A percentile compares a stretch with the other conserved stretches of the same genome.
phyloP scores from a whole-genome alignment of 2,888 invertebrate species.

The Lathronympha strigana region DNA sequence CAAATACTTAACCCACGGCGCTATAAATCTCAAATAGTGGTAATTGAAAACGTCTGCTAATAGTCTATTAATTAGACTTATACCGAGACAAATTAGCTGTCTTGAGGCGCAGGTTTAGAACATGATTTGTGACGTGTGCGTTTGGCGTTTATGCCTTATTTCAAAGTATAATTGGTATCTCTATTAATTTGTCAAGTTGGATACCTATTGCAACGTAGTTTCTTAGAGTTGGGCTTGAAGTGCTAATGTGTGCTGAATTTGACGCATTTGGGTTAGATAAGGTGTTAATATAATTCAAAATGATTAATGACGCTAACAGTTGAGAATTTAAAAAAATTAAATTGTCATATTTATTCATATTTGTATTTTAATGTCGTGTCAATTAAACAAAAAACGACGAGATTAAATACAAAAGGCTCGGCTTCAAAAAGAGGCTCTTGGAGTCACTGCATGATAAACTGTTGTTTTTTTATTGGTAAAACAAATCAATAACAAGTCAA shows the following conservation, averaged over 20 bases:
- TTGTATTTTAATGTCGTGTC: no score
- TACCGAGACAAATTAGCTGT: conserved; percentile 71
- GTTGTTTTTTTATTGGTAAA: background rate
- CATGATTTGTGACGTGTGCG: conserved; percentile 40
- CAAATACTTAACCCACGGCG: conserved; percentile 57
- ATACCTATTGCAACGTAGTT: background rate
- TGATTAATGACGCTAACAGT: no score
- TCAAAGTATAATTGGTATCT: conserved; percentile 13
- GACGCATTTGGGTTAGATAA: no score
- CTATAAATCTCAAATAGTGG: conserved; percentile 73
- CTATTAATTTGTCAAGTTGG: conserved; percentile 14
- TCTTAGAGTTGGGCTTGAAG: background rate
- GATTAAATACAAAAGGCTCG: no score
- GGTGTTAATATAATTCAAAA: no score
- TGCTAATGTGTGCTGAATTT: background rate
- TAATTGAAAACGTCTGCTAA: conserved; percentile 80
- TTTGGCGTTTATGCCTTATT: conserved; percentile 22
- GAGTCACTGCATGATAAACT: no score
- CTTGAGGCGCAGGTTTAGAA: conserved; percentile 50
- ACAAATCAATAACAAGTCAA: conserved; percentile 8
- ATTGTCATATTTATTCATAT: no score
- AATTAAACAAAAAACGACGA: no score
- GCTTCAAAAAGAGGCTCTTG: no score
- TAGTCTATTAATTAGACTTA: conserved; percentile 80
- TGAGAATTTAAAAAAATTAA: no score